These are phyloP conservation scores for Drosophila pseudoobscura DNA, from an alignment of 1,140 invertebrate species.

Conservation along the genomic window DNA sequence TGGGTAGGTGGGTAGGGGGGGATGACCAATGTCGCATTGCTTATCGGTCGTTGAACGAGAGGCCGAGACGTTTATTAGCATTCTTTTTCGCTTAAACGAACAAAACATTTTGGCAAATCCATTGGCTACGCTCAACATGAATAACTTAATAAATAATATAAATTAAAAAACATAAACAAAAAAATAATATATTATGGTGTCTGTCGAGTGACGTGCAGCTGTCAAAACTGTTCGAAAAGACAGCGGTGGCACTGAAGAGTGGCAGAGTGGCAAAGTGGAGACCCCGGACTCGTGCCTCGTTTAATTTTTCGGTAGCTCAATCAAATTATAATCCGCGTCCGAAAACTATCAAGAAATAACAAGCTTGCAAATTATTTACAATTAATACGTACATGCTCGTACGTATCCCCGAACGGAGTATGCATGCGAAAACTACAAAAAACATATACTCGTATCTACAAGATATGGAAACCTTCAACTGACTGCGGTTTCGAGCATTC, in stretches of 20 bases:
- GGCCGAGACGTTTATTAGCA: constrained; percentile 26
- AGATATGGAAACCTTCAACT: constrained; percentile 38
- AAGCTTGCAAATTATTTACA: constrained; percentile 44
- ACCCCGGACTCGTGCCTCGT: constrained; percentile 30
- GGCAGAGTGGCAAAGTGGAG: constrained; percentile 5
- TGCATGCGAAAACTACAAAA: constrained; percentile 21
- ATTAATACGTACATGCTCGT: constrained; percentile 18
- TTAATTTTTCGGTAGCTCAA: constrained; percentile 51
- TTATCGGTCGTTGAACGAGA: constrained; percentile 38
- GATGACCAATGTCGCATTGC: constrained; percentile 32
- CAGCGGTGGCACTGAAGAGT: constrained; percentile 1
- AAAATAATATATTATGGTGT: constrained; percentile 38
- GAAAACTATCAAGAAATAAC: constrained; percentile 1
- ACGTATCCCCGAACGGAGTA: too few species aligned
- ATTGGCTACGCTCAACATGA: constrained; percentile 41
- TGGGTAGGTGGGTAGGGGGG: neutral
- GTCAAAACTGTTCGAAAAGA: constrained; percentile 24
- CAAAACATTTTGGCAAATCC: constrained; percentile 42
- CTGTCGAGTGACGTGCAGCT: constrained; percentile 31
- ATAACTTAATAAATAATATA: constrained; percentile 43
- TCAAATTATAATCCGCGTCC: constrained; percentile 40
- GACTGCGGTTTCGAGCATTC: constrained; percentile 30
- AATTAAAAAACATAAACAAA: constrained; percentile 13
- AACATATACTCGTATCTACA: neutral
- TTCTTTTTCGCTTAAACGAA: constrained; percentile 14